phyloP scores from a whole-genome alignment of 1,140 invertebrate genomes.

The Onthophagus taurus region DNA sequence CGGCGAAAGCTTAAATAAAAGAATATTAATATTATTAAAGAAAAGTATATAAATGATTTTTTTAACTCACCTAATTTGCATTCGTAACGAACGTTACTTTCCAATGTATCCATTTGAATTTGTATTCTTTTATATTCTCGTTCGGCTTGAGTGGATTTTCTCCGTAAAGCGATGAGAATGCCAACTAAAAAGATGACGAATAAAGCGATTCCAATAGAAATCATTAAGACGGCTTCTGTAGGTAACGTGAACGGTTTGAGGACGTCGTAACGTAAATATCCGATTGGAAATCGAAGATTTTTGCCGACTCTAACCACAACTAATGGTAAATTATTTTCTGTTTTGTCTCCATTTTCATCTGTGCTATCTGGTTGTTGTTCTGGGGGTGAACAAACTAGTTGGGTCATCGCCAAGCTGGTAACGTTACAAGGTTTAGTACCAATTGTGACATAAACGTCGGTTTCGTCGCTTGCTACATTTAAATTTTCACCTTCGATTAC shows the following conservation, averaged over 20 bases:
- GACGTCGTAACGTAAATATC: constrained; percentile 81
- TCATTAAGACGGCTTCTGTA: constrained; percentile 76
- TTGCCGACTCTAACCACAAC: constrained; percentile 85
- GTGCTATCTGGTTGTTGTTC: constrained; percentile 74
- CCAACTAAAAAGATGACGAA: constrained; percentile 78
- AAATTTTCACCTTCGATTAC: constrained; percentile 93
- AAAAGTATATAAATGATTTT: constrained; percentile 10
- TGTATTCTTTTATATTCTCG: constrained; percentile 95
- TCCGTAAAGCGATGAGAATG: constrained; percentile 66
- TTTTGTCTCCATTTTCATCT: constrained; percentile 73
- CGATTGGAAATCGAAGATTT: constrained; percentile 77
- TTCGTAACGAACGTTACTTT: constrained; percentile 94
- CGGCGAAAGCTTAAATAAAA: constrained; percentile 83
- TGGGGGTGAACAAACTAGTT: constrained; percentile 85
- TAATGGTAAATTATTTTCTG: constrained; percentile 65
- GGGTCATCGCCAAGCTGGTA: constrained; percentile 78
- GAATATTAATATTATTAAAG: constrained; percentile 11
- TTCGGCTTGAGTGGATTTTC: constrained; percentile 91
- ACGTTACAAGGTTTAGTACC: constrained; percentile 83
- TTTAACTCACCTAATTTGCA: constrained; percentile 74
- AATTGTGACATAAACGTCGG: constrained; percentile 88
- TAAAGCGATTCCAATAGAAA: constrained; percentile 71
- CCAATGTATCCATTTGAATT: constrained; percentile 98
- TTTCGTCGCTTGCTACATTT: constrained; percentile 83
- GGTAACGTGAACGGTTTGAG: constrained; percentile 75